Percentiles rank a stretch among this genome's conserved stretches.
phyloP scores from a whole-genome alignment of 2,113 vertebrate species.

The Rhizomys pruinosus region DNA sequence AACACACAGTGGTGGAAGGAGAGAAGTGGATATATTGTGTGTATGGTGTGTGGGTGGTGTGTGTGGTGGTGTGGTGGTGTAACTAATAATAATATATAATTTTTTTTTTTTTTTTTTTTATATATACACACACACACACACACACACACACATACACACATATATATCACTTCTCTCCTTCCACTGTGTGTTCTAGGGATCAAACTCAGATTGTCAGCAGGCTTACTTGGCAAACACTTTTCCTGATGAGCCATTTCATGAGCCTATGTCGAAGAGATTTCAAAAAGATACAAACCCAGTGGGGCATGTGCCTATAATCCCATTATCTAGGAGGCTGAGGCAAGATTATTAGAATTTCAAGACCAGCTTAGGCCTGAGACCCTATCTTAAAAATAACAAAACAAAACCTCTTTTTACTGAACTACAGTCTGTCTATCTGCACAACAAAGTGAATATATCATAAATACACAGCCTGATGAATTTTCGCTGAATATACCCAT shows the following conservation, averaged over 20 bases:
- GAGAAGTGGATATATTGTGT: neutral
- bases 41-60: no score
- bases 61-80: no score
- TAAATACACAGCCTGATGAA: neutral
- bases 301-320: neutral
- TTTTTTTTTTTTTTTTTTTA: no score
- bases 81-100: no score
- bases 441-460: neutral
- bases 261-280: neutral
- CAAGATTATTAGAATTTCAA: neutral
- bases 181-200: neutral
- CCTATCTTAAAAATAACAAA: neutral
- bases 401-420: neutral
- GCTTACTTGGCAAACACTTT: neutral
- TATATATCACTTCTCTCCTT: neutral
- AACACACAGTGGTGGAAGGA: neutral
- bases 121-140: no score
- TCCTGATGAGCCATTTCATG: neutral
- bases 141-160: no score
- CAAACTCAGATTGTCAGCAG: neutral
- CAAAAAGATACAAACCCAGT: neutral
- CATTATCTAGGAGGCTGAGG: no score
- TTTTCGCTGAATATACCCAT: slow-evolving; percentile 17
- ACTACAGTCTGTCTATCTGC: neutral
- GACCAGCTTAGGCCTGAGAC: neutral